Evolutionary conservation across 2,888 invertebrate genomes (phyloP), one percentile per base, ranked within the genome.

Genomic region (Campoletis raptor): DNA sequence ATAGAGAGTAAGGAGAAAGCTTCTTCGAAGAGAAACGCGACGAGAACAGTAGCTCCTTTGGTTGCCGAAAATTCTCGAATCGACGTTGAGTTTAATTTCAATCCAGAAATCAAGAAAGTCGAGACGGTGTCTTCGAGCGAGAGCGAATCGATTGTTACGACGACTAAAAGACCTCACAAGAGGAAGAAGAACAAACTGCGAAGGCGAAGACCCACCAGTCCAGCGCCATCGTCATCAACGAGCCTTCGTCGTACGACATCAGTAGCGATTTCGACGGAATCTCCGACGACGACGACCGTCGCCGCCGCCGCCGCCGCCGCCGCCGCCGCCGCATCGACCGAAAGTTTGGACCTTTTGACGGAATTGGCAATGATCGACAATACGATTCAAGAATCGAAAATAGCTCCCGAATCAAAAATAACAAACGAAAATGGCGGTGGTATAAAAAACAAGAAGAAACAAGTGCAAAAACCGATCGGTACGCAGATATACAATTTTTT

Each of bases 401-500:
- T 92, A 78, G 94, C 89, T 48, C 94, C 93, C 2, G 94, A 93
- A 81, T 92, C 91, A 40, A 94, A 92, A 87, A 76, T 91, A 36
- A 92, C 93, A 0, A 79, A 88, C 0, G 93, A 94, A 67, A 95
- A 95, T 1, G 95, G 95, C 87, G 93, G 91, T 18, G 93, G 94
- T 66, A 95, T 95, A 4, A 95, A 95, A 88, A 96, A 95, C 81
- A 96, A 96, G 92, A 95, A 94, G 61, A 90, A 93, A 81, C 90
- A 92, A 52, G 89, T 91, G 2, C 95, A 95, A 64, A 96, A 97
- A 81, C 96, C 97, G 0, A 95, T 97, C 0, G 96, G 96, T 12
- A 96, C 97, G 0, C 96, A 97, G 92, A 96, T 97, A 40, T 97
- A 97, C 91, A 97, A 97, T 90, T 97, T 97, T 90, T 94, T 97